These are phyloP conservation scores for Tenualosa thibaudeaui DNA, from an alignment of 2,797 vertebrate species.

Conservation along the genomic window DNA sequence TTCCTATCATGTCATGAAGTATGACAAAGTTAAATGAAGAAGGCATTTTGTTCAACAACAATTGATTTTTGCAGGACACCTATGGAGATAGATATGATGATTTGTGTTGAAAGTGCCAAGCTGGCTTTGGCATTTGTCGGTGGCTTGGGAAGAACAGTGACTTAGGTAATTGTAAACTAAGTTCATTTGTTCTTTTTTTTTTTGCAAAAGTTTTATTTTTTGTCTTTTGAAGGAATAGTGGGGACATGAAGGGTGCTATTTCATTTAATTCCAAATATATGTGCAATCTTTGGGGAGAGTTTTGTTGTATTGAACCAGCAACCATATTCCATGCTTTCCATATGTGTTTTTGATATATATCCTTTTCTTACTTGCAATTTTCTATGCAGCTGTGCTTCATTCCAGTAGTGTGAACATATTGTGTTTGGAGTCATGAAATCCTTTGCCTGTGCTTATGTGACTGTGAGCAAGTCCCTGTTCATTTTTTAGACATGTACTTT, in stretches of 20 bases:
- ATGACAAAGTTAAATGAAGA: constrained; percentile 42
- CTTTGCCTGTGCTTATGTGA: constrained; percentile 29
- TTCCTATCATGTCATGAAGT: not conserved
- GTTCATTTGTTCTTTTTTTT: constrained; percentile 49
- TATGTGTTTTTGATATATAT: constrained; percentile 1
- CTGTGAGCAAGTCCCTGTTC: constrained; percentile 32
- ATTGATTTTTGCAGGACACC: constrained; percentile 23
- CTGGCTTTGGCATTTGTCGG: constrained; percentile 35
- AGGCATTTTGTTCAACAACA: constrained; percentile 31
- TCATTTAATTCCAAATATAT: constrained; percentile 48
- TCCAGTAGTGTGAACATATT: constrained; percentile 27
- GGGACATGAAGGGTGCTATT: constrained; percentile 78
- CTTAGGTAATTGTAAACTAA: constrained; percentile 13
- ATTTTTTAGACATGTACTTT: constrained; percentile 47
- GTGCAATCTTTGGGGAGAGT: constrained; percentile 18
- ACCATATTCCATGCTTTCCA: constrained; percentile 16
- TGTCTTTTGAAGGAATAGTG: constrained; percentile 40
- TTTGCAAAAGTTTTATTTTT: constrained; percentile 49
- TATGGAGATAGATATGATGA: constrained; percentile 25
- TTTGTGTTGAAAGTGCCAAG: constrained; percentile 33
- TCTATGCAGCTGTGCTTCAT: constrained; percentile 28
- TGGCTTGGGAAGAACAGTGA: constrained; percentile 22
- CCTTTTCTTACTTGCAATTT: not conserved
- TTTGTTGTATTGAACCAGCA: constrained; percentile 1
- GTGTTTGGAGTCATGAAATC: constrained; percentile 20